phyloP scores from a whole-genome alignment of 2,888 invertebrate genomes.

The Drosophila demipolita region DNA sequence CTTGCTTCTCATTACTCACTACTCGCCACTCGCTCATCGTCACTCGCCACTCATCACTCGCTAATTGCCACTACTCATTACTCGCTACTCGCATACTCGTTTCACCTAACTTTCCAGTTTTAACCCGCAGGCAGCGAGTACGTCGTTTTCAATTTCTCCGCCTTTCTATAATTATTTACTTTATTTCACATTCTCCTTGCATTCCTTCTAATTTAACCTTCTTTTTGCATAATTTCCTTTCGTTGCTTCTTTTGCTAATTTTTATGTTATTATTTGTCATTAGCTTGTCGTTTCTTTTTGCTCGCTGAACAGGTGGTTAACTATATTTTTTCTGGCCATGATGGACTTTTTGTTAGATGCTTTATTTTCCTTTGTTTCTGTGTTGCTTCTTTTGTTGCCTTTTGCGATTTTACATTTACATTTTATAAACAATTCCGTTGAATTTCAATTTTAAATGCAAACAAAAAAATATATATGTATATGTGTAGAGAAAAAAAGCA shows the following conservation, averaged over 20 bases:
- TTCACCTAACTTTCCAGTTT: neutral
- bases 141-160: neutral
- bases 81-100: neutral
- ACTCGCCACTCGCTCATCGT: too few species aligned
- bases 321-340: neutral
- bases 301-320: neutral
- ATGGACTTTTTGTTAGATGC: neutral
- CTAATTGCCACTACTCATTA: neutral
- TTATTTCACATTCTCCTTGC: too few species aligned
- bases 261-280: neutral
- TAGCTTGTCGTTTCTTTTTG: neutral
- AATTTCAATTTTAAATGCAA: conserved; percentile 55
- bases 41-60: too few species aligned
- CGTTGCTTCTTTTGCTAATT: neutral
- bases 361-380: neutral
- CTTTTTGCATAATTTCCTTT: neutral
- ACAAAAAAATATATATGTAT: neutral
- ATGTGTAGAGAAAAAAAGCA: neutral
- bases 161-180: neutral
- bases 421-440: conserved; percentile 45
- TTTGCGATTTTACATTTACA: conserved; percentile 16
- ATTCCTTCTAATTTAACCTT: neutral
- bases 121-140: neutral
- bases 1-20: too few species aligned
- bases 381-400: conserved; percentile 6